Base-by-base conservation (phyloP, 2,113 vertebrate genomes). In the Neolamprologus longior region DNA sequence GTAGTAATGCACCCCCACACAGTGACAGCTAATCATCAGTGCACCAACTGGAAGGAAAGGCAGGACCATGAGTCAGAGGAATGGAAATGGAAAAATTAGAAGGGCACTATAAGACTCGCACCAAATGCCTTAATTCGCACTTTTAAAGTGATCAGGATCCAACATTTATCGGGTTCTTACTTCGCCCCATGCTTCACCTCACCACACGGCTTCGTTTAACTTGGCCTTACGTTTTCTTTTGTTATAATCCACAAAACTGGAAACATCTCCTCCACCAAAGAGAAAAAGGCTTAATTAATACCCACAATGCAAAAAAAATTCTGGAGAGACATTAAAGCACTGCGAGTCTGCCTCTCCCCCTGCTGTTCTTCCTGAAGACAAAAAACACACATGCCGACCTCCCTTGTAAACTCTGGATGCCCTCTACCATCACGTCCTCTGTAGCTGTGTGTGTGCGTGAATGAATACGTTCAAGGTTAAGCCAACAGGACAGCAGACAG, bases 401-500 rank as follows among this genome's bases (percentile, higher is more conserved):
- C 83, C 57, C 80, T 85, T 21, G 68, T 80, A 87, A 78, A 57
- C 24, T 80, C 84, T 88, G 90, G n/a, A 87, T 3, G 21, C 88
- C 90, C 90, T 93, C 76, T 71, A 66, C 63, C 88, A 89, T 83
- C 89, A 89, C 15, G 4, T 86, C 87, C 54, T 31, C 81, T 55
- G 45, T 66, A 40, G 71, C 78, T 42, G 53, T 21, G 14, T 19
- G 68, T 11, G 68, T 11, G 31, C n/a, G n/a, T 9, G 24, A 79
- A 47, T 53, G 57, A 54, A 79, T 82, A 42, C 9, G 63, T 53
- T 90, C 87, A 95, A 92, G 93, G 93, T 92, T 89, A 91, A 86
- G 26, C 55, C 81, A 81, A 88, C 61, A 86, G 55, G 80, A 89
- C 11, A 31, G 33, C 68, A 73, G 33, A 80, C 52, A 54, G 26